phyloP scores from a whole-genome alignment of 2,113 vertebrate genomes.

The Holacanthus passer region DNA sequence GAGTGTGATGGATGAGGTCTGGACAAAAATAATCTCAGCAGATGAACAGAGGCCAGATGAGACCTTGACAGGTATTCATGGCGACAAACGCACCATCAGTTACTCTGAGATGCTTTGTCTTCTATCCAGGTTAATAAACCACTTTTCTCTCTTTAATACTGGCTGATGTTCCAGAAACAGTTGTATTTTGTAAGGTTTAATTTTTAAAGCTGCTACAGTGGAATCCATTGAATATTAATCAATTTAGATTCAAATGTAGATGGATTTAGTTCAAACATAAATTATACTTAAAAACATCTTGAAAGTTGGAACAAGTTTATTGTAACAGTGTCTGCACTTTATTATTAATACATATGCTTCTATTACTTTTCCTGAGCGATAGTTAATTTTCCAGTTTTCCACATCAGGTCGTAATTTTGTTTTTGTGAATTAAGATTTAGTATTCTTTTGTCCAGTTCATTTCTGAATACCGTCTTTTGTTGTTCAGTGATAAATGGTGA shows the following conservation, averaged over 20 bases:
- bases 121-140: neutral
- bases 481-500: neutral
- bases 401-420: neutral
- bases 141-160: neutral
- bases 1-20: slow-evolving; percentile 54
- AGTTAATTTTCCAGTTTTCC: neutral
- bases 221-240: slow-evolving; percentile 9
- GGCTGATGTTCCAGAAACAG: neutral
- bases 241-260: neutral
- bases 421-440: neutral
- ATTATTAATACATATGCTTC: slow-evolving; percentile 3
- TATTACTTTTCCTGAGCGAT: neutral
- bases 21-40: slow-evolving; percentile 56
- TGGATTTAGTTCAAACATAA: neutral
- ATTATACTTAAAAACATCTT: neutral
- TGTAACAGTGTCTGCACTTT: no score
- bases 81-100: neutral
- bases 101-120: neutral
- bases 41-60: slow-evolving; percentile 32
- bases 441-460: neutral
- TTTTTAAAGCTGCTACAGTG: neutral
- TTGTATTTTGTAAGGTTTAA: neutral
- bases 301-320: neutral
- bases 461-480: neutral
- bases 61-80: slow-evolving; percentile 26